Percentiles rank a stretch among this genome's conserved stretches.
These are phyloP conservation scores for Lottia scabra DNA, from an alignment of 2,888 invertebrate genomes.

Conservation along the genomic window DNA sequence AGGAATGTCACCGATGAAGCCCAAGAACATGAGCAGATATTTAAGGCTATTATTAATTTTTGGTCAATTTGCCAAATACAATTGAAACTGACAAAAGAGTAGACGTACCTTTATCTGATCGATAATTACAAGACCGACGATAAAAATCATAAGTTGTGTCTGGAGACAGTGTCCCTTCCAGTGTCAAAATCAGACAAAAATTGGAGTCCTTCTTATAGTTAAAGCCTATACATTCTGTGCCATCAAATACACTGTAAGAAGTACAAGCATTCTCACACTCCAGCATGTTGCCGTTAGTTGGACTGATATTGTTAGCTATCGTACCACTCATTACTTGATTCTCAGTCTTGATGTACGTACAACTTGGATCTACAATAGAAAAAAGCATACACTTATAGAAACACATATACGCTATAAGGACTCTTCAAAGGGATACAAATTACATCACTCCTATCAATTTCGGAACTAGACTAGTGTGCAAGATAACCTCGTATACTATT, in stretches of 20 bases:
- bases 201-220: conserved; percentile 9
- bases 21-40: no score
- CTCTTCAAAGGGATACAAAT: no score
- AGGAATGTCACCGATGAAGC: no score
- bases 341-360: background rate
- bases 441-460: no score
- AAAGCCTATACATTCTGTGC: conserved; percentile 23
- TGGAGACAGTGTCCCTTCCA: background rate
- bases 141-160: conserved; percentile 19
- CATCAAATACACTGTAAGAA: conserved; percentile 4
- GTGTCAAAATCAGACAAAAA: conserved; percentile 16
- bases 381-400: no score
- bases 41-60: no score
- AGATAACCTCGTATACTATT: no score
- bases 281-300: background rate
- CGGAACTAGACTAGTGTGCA: no score
- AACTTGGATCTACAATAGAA: conserved; percentile 5
- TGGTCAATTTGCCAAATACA: no score
- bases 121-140: conserved; percentile 10
- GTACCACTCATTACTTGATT: conserved; percentile 3
- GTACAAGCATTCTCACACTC: conserved; percentile 12
- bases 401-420: no score
- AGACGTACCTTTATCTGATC: conserved; percentile 19
- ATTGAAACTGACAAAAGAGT: no score
- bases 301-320: background rate